phyloP scores from a whole-genome alignment of 2,888 invertebrate genomes.

The Perdita meconis region DNA sequence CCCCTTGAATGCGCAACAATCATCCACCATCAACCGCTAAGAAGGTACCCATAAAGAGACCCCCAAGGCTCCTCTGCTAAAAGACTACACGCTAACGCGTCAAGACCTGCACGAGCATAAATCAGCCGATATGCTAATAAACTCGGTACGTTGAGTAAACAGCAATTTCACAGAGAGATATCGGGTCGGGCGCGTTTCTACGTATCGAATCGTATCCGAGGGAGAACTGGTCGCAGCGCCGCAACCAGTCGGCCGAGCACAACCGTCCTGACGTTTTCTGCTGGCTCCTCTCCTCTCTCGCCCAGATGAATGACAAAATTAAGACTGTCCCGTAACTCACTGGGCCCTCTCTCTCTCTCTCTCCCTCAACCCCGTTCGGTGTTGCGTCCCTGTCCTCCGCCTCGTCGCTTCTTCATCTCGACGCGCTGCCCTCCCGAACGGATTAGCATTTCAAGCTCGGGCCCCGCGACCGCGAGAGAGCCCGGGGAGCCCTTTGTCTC shows the following conservation, averaged over 20 bases:
- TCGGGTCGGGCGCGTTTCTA: constrained; percentile 49
- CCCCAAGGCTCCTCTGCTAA: constrained; percentile 5
- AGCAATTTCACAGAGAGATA: constrained; percentile 64
- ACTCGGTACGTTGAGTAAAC: constrained; percentile 62
- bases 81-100: constrained; percentile 32
- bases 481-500: constrained; percentile 66
- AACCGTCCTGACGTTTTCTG: constrained; percentile 42
- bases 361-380: constrained; percentile 43
- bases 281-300: constrained; percentile 30
- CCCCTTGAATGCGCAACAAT: constrained; percentile 26
- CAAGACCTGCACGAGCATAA: constrained; percentile 50
- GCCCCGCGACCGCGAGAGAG: constrained; percentile 72
- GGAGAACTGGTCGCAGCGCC: constrained; percentile 58
- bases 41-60: constrained; percentile 37
- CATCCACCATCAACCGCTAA: constrained; percentile 52
- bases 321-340: constrained; percentile 71
- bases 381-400: constrained; percentile 21
- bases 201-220: constrained; percentile 55
- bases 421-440: constrained; percentile 44
- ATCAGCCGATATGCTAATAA: constrained; percentile 53
- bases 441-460: constrained; percentile 76
- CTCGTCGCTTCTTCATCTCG: constrained; percentile 38
- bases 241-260: constrained; percentile 58
- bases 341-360: constrained; percentile 24
- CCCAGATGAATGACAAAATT: constrained; percentile 68